Evolutionary conservation across 2,888 invertebrate species (phyloP), one percentile per base, ranked within the genome.

Genomic region (Drosophila hamatofila): DNA sequence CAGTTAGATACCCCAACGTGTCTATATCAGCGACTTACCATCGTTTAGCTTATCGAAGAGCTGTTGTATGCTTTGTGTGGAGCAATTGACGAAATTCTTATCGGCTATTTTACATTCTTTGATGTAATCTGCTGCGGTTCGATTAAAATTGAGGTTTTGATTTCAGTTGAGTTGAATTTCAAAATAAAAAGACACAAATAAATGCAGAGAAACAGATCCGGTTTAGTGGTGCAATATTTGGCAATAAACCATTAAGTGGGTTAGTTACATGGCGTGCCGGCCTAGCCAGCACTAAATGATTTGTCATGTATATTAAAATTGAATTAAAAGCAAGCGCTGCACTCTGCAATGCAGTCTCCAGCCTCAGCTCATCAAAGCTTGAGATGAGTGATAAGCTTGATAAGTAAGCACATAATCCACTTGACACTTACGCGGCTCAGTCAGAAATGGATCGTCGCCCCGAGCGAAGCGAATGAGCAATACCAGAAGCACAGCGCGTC

Each of bases 61-160:
- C 67, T 94, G 93, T 91, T 96, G 96, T 4, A 96, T 96, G 39
- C 96, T 95, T 66, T 94, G 92, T 12, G 94, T 94, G 3, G 96
- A 96, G 88, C 96, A 96, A 74, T 95, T 95, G 52, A 94, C 93
- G 83, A 96, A 96, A 69, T 94, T 93, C 48, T 94, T 94, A 82
- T 95, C 94, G 77, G 94, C 94, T 88, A 94, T 94, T 72, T 93
- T 92, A 90, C 96, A 96, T 83, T 95, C 95, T 83, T 94, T 94
- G 79, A 96, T 94, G 92, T 95, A 96, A 91, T 94, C 94, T 72
- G 96, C 96, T 96, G 91, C 90, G 84, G 89, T 88, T 89, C 72
- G 85, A 90, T 80, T 80, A 83, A 75, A 85, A 82, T 78, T 76
- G 30, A 67, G 62, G 54, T 68, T 86, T 68, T 70, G 68, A 70